A percentile compares a stretch with the other conserved stretches of the same genome.
Evolutionary conservation across 2,797 vertebrate genomes (phyloP).

Genomic region (Pipistrellus nathusii): DNA sequence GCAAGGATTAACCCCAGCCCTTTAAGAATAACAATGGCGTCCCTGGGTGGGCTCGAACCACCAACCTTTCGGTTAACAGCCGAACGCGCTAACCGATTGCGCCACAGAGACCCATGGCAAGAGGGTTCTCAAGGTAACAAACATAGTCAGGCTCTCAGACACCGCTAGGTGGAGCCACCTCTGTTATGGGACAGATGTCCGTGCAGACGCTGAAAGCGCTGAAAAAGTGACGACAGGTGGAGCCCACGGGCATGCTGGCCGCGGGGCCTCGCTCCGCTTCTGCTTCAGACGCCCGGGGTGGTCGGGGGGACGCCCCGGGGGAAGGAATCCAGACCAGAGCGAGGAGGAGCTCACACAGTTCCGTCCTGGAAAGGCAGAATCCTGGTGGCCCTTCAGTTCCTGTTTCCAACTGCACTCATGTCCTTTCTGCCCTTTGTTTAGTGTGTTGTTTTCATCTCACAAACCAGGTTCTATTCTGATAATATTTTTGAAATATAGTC

Average conservation of each 20-base stretch:
- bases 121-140: fast-evolving
- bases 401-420: background rate
- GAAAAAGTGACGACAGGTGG: background rate
- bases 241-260: background rate
- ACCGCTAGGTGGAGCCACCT: background rate
- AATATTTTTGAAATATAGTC: background rate
- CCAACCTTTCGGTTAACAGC: background rate
- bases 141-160: fast-evolving
- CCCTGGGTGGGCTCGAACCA: background rate
- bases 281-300: too few species aligned
- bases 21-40: background rate
- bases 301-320: too few species aligned
- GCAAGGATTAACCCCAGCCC: too few species aligned
- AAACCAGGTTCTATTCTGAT: background rate
- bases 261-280: background rate
- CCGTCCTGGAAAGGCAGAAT: background rate
- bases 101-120: background rate
- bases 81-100: background rate
- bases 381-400: too few species aligned
- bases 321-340: background rate
- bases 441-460: background rate
- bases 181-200: background rate
- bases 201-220: background rate
- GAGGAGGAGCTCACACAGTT: background rate
- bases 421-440: background rate